Evolutionary conservation across 2,113 vertebrate genomes (phyloP).

Genomic region (Forbesichthys agassizii): DNA sequence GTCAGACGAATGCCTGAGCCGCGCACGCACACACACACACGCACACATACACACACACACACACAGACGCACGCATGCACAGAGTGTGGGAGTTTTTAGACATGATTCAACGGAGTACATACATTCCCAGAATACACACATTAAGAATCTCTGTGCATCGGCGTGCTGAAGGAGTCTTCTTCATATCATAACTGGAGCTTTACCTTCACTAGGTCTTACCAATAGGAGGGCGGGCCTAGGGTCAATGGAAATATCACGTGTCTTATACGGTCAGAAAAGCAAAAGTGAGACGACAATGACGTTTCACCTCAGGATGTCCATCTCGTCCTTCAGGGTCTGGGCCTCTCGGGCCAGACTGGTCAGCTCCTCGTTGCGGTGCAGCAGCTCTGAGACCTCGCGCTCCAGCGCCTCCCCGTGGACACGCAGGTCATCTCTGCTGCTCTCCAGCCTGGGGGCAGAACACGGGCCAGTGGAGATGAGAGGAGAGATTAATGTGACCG

Average conservation of each 20-base stretch:
- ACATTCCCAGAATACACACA: constrained; percentile 52
- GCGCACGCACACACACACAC: background rate
- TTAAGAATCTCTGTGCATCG: constrained; percentile 47
- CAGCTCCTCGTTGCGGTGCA: constrained; percentile 84
- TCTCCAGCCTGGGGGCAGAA: constrained; percentile 79
- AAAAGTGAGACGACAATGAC: background rate
- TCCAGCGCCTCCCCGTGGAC: constrained; percentile 76
- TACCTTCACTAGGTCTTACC: too few relatives aligned
- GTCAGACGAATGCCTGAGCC: constrained; percentile 85
- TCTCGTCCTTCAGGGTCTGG: constrained; percentile 87
- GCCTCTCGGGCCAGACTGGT: constrained; percentile 88
- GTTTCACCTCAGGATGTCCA: constrained; percentile 88
- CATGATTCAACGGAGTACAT: constrained; percentile 19
- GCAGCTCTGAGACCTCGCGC: constrained; percentile 78
- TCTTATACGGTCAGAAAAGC: background rate
- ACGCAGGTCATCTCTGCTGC: constrained; percentile 79
- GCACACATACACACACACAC: background rate
- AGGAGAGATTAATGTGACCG: background rate
- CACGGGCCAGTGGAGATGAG: constrained; percentile 1
- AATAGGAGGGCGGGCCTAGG: too few relatives aligned
- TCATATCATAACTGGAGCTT: too few relatives aligned
- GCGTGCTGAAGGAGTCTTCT: constrained; percentile 35
- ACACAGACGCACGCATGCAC: background rate
- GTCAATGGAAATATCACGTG: too few relatives aligned
- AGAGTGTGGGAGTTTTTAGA: background rate